Conservation (phyloP, 2,113 vertebrate genomes). For the Aphelocoma coerulescens region DNA sequence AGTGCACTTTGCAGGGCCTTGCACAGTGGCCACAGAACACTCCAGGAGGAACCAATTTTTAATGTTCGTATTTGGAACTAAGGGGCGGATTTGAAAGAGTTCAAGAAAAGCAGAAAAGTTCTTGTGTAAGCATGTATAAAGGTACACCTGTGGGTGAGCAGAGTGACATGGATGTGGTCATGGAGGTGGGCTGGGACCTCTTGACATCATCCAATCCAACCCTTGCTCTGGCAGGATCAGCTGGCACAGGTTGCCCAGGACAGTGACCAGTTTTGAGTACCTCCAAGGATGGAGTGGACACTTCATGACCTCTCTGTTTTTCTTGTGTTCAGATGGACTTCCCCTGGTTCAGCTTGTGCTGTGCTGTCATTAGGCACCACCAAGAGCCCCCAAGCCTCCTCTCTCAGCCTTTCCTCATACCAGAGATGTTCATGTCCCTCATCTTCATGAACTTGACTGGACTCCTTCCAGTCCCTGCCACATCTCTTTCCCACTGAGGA, state of each 20-base stretch:
- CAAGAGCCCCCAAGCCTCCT: not conserved
- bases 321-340: not conserved
- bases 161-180: fast-evolving
- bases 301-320: not conserved
- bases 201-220: fast-evolving
- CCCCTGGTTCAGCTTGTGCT: not conserved
- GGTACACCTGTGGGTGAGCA: not conserved
- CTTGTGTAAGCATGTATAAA: not conserved
- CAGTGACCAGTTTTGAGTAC: not conserved
- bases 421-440: not conserved
- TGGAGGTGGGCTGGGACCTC: not conserved
- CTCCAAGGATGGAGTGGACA: not conserved
- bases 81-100: not conserved
- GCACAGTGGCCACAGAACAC: fast-evolving
- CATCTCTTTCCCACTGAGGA: not conserved
- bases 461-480: not conserved
- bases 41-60: not conserved
- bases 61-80: not conserved
- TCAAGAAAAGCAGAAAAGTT: not conserved
- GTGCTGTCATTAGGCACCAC: not conserved
- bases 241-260: not conserved
- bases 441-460: not conserved
- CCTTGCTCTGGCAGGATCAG: not conserved
- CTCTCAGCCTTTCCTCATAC: not conserved
- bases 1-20: not conserved